Conservation (phyloP, 2,888 invertebrate species). For the Pediacus dermestoides region DNA sequence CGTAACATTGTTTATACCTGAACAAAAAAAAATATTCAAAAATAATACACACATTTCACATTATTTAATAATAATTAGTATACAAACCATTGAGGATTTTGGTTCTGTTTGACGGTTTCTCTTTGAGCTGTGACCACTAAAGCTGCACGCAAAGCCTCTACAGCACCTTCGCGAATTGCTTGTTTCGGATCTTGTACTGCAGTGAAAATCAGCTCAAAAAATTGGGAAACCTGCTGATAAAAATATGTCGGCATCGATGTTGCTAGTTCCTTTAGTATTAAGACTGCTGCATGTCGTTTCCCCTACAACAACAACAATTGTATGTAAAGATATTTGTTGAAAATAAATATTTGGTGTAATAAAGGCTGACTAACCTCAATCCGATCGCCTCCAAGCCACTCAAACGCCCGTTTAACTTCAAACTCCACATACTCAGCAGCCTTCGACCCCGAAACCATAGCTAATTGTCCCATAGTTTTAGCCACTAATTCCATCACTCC, state of each 20-base stretch:
- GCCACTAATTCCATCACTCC: constrained; percentile 95
- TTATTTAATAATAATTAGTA: constrained; percentile 7
- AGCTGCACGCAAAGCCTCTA: constrained; percentile 91
- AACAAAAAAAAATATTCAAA: constrained; percentile 18
- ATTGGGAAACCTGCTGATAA: constrained; percentile 88
- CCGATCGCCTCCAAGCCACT: constrained; percentile 88
- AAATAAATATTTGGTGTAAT: neutral
- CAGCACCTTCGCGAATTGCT: constrained; percentile 87
- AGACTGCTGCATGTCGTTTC: constrained; percentile 86
- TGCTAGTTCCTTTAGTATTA: constrained; percentile 89
- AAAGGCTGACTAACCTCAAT: constrained; percentile 60
- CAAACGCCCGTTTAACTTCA: constrained; percentile 93
- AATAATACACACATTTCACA: no score
- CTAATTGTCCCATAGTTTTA: constrained; percentile 89
- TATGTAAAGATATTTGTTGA: constrained; percentile 10
- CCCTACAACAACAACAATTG: constrained; percentile 51
- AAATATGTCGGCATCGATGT: constrained; percentile 96
- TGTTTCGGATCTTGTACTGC: constrained; percentile 90
- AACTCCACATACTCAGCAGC: constrained; percentile 97
- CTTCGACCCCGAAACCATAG: constrained; percentile 87
- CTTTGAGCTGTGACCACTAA: constrained; percentile 92
- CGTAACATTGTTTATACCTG: constrained; percentile 84
- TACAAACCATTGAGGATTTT: constrained; percentile 50
- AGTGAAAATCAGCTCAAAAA: constrained; percentile 90
- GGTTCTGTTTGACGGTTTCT: constrained; percentile 90